Evolutionary conservation across 2,888 invertebrate genomes (phyloP).

Genomic region (Amblyteles armatorius): DNA sequence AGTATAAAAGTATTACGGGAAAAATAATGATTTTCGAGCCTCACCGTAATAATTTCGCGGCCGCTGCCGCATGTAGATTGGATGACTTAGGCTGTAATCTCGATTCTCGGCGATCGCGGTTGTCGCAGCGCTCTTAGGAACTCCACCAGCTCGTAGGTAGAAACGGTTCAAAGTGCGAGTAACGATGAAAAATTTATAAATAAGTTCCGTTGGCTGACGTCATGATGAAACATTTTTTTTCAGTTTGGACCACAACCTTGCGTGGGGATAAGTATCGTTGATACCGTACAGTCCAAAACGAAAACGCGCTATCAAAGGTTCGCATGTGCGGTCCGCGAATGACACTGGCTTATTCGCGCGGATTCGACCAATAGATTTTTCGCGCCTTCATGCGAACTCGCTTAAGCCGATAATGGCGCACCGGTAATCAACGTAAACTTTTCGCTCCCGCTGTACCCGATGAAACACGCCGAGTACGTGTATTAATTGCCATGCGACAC

Average conservation of each 20-base stretch:
- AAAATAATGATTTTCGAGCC: neutral
- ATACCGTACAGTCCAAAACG: neutral
- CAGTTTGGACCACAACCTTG: neutral
- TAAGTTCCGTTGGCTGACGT: conserved; percentile 72
- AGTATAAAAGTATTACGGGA: neutral
- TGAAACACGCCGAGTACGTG: neutral
- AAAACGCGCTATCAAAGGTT: neutral
- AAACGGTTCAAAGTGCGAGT: conserved; percentile 73
- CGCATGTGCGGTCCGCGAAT: neutral
- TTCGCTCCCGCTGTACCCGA: conserved; percentile 6
- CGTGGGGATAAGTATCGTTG: neutral
- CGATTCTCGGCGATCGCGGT: neutral
- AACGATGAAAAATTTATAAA: conserved; percentile 72
- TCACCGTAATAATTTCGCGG: neutral
- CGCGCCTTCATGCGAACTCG: neutral
- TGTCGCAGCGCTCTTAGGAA: neutral
- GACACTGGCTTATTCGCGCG: neutral
- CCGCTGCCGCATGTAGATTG: neutral
- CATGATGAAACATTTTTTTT: conserved; percentile 58
- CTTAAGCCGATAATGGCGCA: neutral
- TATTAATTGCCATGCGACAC: neutral
- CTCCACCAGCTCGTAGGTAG: conserved; percentile 47
- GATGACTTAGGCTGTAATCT: neutral
- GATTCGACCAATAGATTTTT: neutral
- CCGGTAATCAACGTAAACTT: neutral